A percentile compares a stretch with the other conserved stretches of the same genome.
Evolutionary conservation across 2,113 vertebrate genomes (phyloP).

Genomic region (Mus spicilegus): DNA sequence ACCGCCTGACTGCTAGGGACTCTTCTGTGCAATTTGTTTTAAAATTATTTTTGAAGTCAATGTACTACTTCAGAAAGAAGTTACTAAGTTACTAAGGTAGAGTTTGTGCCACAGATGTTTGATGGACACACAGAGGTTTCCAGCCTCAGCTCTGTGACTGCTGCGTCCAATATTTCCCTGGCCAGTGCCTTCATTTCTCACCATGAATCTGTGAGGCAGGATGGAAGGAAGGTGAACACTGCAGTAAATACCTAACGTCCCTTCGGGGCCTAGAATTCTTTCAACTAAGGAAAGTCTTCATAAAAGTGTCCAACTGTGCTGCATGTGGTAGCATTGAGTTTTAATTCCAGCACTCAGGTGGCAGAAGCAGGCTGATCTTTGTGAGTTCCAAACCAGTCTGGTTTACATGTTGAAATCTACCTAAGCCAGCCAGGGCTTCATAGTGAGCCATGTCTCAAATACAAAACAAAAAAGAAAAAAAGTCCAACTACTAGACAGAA

Average conservation of each 20-base stretch:
- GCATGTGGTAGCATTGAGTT: not conserved
- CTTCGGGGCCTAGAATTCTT: not conserved
- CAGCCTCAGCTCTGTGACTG: not conserved
- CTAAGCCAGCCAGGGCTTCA: not conserved
- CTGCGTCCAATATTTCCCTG: not conserved
- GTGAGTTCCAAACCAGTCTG: not conserved
- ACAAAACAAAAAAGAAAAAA: not conserved
- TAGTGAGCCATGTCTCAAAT: too few relatives aligned
- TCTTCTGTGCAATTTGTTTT: not conserved
- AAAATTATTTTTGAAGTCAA: slow-evolving; percentile 18
- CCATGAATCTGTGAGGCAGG: not conserved
- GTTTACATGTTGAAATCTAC: not conserved
- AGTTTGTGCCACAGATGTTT: not conserved
- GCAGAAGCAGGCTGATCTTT: not conserved
- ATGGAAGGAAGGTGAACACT: not conserved
- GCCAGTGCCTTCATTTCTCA: not conserved
- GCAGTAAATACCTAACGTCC: not conserved
- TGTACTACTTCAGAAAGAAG: not conserved
- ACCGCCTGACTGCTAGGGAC: not conserved
- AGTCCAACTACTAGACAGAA: not conserved
- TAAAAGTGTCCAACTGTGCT: not conserved
- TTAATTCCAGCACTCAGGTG: not conserved
- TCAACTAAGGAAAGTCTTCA: not conserved
- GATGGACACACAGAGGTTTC: not conserved
- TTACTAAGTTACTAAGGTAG: not conserved